phyloP scores from a whole-genome alignment of 2,797 vertebrate genomes.

The Falco novaeseelandiae region DNA sequence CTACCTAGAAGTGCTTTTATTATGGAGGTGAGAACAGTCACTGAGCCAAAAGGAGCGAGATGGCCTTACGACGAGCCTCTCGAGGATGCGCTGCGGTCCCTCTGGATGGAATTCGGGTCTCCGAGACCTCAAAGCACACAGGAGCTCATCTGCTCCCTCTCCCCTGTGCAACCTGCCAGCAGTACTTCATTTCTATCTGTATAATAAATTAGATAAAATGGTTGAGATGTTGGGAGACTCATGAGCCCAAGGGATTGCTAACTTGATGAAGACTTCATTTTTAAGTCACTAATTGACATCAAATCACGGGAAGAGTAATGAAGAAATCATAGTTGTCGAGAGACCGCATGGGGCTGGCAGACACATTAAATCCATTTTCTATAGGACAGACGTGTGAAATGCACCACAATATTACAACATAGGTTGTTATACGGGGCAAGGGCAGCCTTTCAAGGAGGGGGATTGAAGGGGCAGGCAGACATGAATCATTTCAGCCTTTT shows the following conservation, averaged over 20 bases:
- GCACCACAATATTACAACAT: neutral
- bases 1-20: neutral
- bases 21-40: neutral
- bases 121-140: neutral
- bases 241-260: neutral
- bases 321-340: constrained; percentile 33
- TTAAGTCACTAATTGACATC: constrained; percentile 3
- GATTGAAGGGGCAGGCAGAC: neutral
- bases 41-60: accelerated
- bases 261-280: constrained; percentile 51
- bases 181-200: neutral
- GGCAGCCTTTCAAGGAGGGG: neutral
- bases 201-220: constrained; percentile 7
- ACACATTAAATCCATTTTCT: neutral
- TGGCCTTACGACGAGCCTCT: neutral
- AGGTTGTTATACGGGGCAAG: neutral
- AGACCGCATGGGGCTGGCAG: neutral
- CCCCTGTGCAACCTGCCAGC: neutral
- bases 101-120: neutral
- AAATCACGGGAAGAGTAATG: constrained; percentile 3
- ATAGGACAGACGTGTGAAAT: neutral
- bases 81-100: accelerated
- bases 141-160: neutral
- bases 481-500: neutral
- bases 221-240: neutral